Percentiles rank a stretch among this genome's conserved stretches.
phyloP scores from a whole-genome alignment of 2,113 vertebrate genomes.

The Nycticebus coucang region DNA sequence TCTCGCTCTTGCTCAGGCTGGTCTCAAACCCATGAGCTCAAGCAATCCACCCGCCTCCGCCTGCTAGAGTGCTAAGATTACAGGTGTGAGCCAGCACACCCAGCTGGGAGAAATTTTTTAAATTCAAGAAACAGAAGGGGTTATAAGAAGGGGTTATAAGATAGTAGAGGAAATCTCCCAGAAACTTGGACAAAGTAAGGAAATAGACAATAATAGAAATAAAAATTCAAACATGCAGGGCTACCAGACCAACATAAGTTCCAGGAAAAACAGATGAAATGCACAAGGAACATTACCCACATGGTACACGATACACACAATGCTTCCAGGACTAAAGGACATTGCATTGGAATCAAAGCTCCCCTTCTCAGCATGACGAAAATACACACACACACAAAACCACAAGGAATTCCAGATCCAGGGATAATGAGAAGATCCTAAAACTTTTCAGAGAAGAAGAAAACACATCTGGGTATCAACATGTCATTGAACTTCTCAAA shows the following conservation, averaged over 20 bases:
- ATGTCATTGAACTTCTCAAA: not conserved
- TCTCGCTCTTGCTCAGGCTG: too few relatives aligned
- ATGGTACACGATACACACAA: too few relatives aligned
- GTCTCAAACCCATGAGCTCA: too few relatives aligned
- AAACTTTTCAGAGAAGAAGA: not conserved
- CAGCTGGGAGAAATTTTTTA: not conserved
- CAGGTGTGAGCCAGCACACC: too few relatives aligned
- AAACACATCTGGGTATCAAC: not conserved
- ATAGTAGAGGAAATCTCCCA: not conserved
- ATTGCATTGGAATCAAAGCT: not conserved
- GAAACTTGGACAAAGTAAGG: not conserved
- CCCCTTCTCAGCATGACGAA: not conserved
- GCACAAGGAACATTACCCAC: not conserved
- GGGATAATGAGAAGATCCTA: not conserved
- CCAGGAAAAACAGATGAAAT: not conserved
- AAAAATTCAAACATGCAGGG: not conserved
- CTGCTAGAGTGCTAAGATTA: too few relatives aligned
- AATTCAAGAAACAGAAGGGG: not conserved
- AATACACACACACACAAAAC: not conserved
- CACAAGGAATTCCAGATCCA: not conserved
- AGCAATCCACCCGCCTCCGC: too few relatives aligned
- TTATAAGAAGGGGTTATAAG: not conserved
- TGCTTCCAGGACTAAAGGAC: not conserved
- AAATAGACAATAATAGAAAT: not conserved
- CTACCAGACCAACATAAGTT: rapidly evolving